Conservation (phyloP, 2,113 vertebrate genomes). For the Sinocyclocheilus grahami region DNA sequence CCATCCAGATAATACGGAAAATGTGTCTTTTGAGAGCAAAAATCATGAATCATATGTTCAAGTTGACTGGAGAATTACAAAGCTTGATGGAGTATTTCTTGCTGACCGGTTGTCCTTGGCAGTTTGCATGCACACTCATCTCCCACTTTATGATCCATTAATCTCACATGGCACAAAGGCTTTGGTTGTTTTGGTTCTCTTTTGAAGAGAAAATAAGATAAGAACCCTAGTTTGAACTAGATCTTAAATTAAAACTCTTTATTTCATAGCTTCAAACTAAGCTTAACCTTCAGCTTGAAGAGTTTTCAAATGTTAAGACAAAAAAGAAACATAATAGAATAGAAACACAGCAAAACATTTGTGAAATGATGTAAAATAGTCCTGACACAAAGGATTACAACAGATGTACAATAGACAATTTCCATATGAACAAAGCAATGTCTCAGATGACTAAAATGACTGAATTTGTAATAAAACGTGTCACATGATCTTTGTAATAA, state of each 20-base stretch:
- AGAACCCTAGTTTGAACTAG: neutral
- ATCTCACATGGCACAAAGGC: neutral
- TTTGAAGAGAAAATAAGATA: neutral
- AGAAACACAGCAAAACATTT: neutral
- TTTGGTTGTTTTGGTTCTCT: conserved; percentile 8
- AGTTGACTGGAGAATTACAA: neutral
- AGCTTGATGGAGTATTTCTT: conserved; percentile 5
- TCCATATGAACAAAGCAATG: neutral
- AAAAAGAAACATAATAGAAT: neutral
- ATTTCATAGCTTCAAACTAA: neutral
- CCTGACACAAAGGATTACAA: neutral
- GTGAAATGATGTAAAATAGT: neutral
- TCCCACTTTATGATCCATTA: conserved; percentile 3
- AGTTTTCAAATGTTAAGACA: neutral
- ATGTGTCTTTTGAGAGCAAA: neutral
- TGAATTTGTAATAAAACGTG: neutral
- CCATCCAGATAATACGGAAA: conserved; percentile 17
- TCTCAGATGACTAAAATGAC: neutral
- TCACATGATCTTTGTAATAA: neutral
- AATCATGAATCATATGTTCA: neutral
- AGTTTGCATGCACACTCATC: neutral
- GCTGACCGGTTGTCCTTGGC: conserved; percentile 11
- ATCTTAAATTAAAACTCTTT: neutral
- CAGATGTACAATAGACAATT: neutral
- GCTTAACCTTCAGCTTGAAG: neutral